Percentiles rank a stretch among this genome's conserved stretches.
Conservation (phyloP, 92 coral and sea anemone genomes). For the Epizoanthus stellaris region DNA sequence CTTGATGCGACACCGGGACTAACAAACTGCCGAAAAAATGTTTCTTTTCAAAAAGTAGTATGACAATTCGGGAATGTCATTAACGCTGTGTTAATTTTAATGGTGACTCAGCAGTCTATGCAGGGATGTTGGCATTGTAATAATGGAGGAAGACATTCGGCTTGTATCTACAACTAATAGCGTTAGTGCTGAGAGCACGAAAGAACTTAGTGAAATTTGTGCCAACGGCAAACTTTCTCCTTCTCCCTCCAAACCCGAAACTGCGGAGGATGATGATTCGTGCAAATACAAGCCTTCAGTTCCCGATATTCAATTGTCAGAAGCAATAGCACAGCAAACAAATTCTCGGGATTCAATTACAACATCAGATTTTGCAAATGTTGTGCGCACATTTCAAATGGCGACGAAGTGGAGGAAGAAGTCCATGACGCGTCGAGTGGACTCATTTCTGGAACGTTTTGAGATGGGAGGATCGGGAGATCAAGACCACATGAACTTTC, state of each 20-base stretch:
- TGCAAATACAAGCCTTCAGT: background rate
- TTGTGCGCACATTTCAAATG: conserved; percentile 73
- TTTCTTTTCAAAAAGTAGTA: too few species aligned
- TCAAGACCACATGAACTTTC: background rate
- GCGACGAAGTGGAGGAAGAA: conserved; percentile 65
- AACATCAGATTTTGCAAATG: conserved; percentile 17
- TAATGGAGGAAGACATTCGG: background rate
- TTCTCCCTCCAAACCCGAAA: background rate
- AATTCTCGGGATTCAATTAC: background rate
- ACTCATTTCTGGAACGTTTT: conserved; percentile 72
- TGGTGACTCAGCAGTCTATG: background rate
- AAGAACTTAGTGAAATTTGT: background rate
- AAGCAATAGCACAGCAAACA: background rate
- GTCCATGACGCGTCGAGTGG: conserved; percentile 50
- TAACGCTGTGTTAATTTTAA: background rate
- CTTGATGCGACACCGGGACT: too few species aligned
- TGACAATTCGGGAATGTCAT: too few species aligned
- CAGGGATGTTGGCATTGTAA: background rate
- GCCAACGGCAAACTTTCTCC: background rate
- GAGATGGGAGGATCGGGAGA: conserved; percentile 68
- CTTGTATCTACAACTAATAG: background rate
- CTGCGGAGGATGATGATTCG: background rate
- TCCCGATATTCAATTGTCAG: background rate
- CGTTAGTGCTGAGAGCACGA: background rate
- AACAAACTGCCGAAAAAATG: too few species aligned